Conservation (phyloP, 2,888 invertebrate species). For the Nudaria mundana region DNA sequence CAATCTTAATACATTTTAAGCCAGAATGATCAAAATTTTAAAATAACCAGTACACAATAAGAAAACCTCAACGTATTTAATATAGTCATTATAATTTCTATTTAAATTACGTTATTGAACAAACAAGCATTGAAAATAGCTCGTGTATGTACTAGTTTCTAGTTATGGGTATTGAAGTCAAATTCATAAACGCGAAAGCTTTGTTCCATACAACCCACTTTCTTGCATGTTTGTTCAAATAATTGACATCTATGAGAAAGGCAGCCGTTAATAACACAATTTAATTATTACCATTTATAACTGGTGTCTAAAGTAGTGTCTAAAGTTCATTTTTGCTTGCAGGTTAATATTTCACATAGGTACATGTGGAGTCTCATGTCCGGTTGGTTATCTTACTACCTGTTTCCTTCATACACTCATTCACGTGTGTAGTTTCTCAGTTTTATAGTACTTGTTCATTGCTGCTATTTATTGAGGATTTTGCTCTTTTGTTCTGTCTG, state of each 20-base stretch:
- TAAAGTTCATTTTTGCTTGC: slow-evolving; percentile 33
- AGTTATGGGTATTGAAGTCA: slow-evolving; percentile 27
- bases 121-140: slow-evolving; percentile 18
- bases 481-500: neutral
- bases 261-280: slow-evolving; percentile 38
- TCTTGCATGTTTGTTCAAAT: slow-evolving; percentile 54
- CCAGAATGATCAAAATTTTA: no score
- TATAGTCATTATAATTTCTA: no score
- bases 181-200: slow-evolving; percentile 33
- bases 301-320: no score
- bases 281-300: slow-evolving; percentile 28
- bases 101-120: no score
- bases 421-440: slow-evolving; percentile 11
- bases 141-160: slow-evolving; percentile 26
- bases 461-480: neutral
- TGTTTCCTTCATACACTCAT: slow-evolving; percentile 42
- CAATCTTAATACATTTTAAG: no score
- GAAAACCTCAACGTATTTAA: no score
- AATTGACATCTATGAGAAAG: slow-evolving; percentile 59
- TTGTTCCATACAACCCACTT: slow-evolving; percentile 51
- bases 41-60: no score
- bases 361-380: slow-evolving; percentile 28
- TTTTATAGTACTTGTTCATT: neutral
- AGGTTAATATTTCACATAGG: slow-evolving; percentile 18
- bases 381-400: slow-evolving; percentile 35